phyloP scores from a whole-genome alignment of 2,797 vertebrate species.

The Syngnathus rostellatus region DNA sequence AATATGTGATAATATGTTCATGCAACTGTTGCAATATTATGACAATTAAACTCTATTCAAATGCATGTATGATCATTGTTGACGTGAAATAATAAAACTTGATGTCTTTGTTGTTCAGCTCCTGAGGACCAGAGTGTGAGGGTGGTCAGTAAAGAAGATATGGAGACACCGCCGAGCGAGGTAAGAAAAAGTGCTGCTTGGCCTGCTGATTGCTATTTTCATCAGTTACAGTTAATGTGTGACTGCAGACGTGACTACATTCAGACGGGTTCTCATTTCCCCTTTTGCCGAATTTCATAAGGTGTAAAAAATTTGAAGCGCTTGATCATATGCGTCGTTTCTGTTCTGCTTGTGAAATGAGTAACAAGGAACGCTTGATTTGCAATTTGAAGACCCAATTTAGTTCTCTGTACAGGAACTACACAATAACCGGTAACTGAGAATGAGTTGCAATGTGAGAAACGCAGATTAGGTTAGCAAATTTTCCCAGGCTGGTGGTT shows the following conservation, averaged over 20 bases:
- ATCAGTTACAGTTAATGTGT: slow-evolving; percentile 50
- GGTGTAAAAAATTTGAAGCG: slow-evolving; percentile 13
- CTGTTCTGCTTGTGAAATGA: slow-evolving; percentile 38
- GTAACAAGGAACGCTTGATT: slow-evolving; percentile 14
- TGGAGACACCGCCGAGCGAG: slow-evolving; percentile 12
- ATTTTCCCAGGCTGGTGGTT: slow-evolving; percentile 70
- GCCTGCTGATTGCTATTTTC: slow-evolving; percentile 17
- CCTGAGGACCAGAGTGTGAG: slow-evolving; percentile 52
- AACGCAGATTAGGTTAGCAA: slow-evolving; percentile 56
- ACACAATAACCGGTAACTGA: slow-evolving; percentile 58
- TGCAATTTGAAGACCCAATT: slow-evolving; percentile 24
- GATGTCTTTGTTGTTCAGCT: slow-evolving; percentile 41
- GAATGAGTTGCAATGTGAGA: slow-evolving; percentile 55
- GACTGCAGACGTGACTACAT: slow-evolving; percentile 40
- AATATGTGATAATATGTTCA: slow-evolving; percentile 29
- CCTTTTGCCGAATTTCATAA: slow-evolving; percentile 45
- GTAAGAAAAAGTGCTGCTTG: neutral
- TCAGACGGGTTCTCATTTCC: slow-evolving; percentile 44
- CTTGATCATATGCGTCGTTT: slow-evolving; percentile 14
- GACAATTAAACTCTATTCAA: neutral
- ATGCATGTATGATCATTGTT: neutral
- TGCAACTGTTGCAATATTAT: neutral
- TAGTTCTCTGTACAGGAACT: slow-evolving; percentile 47
- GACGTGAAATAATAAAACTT: neutral
- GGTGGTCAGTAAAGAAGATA: slow-evolving; percentile 39